Evolutionary conservation across 2,797 vertebrate genomes (phyloP).

Genomic region (Onychomys arenicola): DNA sequence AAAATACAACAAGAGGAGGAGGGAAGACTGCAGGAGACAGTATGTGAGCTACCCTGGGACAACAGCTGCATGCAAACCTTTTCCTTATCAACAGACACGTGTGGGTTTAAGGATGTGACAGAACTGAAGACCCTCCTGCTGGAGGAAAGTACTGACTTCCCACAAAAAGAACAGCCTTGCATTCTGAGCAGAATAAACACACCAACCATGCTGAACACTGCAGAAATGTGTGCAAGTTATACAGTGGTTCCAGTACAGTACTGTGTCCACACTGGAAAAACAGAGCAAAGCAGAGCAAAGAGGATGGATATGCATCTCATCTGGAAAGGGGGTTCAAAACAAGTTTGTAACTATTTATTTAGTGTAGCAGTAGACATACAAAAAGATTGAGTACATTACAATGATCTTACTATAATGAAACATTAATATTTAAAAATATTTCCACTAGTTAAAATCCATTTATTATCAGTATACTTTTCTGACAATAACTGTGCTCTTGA

Average conservation of each 20-base stretch:
- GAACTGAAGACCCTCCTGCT: conserved; percentile 36
- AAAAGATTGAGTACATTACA: conserved; percentile 63
- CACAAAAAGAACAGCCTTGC: not conserved
- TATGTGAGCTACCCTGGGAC: accelerated
- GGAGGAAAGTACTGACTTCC: not conserved
- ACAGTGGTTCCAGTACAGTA: not conserved
- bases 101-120: conserved; percentile 9
- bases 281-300: conserved; percentile 59
- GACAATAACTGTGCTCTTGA: not conserved
- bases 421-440: conserved; percentile 62
- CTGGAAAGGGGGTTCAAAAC: not conserved
- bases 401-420: conserved; percentile 68
- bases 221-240: conserved; percentile 10
- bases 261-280: not conserved
- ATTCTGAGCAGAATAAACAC: conserved; percentile 41
- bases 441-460: conserved; percentile 19
- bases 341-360: not conserved
- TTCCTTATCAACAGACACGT: not conserved
- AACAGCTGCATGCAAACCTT: not conserved
- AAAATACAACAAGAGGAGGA: not conserved
- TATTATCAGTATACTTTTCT: conserved; percentile 26
- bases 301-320: not conserved
- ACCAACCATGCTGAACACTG: not conserved
- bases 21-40: not conserved
- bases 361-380: conserved; percentile 63